Base-by-base conservation (phyloP, 2,888 invertebrate genomes). In the Anodontia alba region DNA sequence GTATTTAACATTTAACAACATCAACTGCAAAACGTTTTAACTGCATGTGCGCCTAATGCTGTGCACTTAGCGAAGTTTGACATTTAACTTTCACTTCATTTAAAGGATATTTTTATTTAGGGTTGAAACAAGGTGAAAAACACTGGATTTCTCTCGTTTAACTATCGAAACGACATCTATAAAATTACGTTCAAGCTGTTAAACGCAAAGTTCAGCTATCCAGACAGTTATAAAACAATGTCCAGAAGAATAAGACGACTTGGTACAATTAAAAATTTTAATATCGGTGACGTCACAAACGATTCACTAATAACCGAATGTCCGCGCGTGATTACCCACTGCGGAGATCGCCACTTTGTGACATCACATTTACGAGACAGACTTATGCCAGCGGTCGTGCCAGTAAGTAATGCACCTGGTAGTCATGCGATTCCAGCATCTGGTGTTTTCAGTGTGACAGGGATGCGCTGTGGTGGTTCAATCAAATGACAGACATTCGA, bases 291-390 rank as follows among this genome's bases (percentile, higher is more conserved):
- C 15, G 33, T 15, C 46, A 26, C 33, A 42, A 69, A 43, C 8
- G 69, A 69, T 29, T 12, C 43, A 17, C 69, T 29, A 26, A 69
- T 42, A 29, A 69, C 43, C 26, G 43, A 46, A 17, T 46, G 69
- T 42, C 69, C 43, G 5, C 42, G 69, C n/a, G 69, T 38, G 23
- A 69, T 46, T 17, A 69, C 43, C 29, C 69, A n/a, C n/a, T 15
- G 46, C 26, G 43, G 43, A 26, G 43, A 69, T 46, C 42, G 69
- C 20, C 29, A 43, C 15, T 43, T 69, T 38, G 33, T 15, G 17
- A 29, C 33, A n/a, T 5, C 46, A 15, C 69, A 69, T 69, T 42
- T 43, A 43, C 38, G 43, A 20, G n/a, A 69, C 69, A 3, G 69
- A 17, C 43, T 69, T 26, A 29, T 43, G 36, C n/a, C 67, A 67